phyloP scores from a whole-genome alignment of 2,888 invertebrate genomes.

The Cylloceria caligata region DNA sequence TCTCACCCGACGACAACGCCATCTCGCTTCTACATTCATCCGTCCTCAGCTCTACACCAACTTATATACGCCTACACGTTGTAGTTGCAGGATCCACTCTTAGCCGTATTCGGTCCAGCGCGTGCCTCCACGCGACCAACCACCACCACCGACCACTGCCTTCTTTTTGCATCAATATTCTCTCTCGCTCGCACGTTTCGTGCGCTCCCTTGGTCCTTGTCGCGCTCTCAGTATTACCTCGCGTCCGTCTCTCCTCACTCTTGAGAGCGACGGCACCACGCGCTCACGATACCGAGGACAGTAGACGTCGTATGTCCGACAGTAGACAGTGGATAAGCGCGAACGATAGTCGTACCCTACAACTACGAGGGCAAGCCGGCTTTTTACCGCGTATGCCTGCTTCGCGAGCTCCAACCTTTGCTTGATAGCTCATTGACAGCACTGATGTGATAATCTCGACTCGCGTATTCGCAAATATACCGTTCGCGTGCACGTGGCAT shows the following conservation, averaged over 20 bases:
- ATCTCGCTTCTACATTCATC: slow-evolving; percentile 65
- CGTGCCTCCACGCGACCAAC: slow-evolving; percentile 85
- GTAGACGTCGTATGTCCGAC: slow-evolving; percentile 69
- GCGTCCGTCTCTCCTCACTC: slow-evolving; percentile 68
- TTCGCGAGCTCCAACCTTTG: slow-evolving; percentile 23
- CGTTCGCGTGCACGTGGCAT: background rate
- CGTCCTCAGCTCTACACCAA: slow-evolving; percentile 75
- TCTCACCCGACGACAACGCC: slow-evolving; percentile 38
- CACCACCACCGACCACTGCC: slow-evolving; percentile 82
- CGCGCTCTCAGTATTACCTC: slow-evolving; percentile 53
- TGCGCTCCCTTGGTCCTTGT: slow-evolving; percentile 42
- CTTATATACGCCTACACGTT: slow-evolving; percentile 82
- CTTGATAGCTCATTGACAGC: slow-evolving; percentile 69
- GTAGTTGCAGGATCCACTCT: slow-evolving; percentile 84
- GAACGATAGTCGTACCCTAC: slow-evolving; percentile 70
- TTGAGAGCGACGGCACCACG: slow-evolving; percentile 33
- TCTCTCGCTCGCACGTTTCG: slow-evolving; percentile 9
- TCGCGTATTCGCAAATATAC: background rate
- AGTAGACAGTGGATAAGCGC: slow-evolving; percentile 71
- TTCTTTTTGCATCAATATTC: slow-evolving; percentile 49
- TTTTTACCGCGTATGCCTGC: slow-evolving; percentile 35
- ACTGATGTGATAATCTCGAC: slow-evolving; percentile 50
- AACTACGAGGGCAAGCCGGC: slow-evolving; percentile 38
- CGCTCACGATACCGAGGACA: slow-evolving; percentile 75
- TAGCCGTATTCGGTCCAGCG: slow-evolving; percentile 83